These are phyloP conservation scores for Biston betularia DNA, from an alignment of 2,888 invertebrate species.

Conservation along the genomic window DNA sequence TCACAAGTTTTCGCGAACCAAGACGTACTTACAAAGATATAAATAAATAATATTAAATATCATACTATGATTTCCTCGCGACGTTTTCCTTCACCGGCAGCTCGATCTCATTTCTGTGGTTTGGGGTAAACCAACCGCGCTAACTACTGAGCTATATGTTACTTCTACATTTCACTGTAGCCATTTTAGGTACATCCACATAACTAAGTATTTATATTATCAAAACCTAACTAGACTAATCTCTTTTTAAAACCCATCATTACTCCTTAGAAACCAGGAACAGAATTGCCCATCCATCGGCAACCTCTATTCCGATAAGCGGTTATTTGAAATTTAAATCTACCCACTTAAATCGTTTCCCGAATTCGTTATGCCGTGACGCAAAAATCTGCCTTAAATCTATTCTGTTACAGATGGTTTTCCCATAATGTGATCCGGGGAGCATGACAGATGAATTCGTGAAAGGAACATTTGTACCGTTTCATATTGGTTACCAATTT, in stretches of 20 bases:
- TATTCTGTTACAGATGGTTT: slow-evolving; percentile 4
- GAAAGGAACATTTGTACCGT: slow-evolving; percentile 49
- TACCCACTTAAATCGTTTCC: slow-evolving; percentile 61
- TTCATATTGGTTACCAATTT: slow-evolving; percentile 46
- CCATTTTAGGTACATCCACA: no score
- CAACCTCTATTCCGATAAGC: slow-evolving; percentile 76
- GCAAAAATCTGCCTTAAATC: slow-evolving; percentile 7
- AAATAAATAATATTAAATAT: no score
- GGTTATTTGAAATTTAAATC: slow-evolving; percentile 83
- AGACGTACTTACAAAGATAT: no score
- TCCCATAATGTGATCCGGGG: slow-evolving; percentile 28
- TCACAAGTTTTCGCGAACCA: no score
- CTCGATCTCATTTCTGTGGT: no score
- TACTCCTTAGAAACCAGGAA: slow-evolving; percentile 21
- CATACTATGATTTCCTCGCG: no score
- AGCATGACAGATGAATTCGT: slow-evolving; percentile 55
- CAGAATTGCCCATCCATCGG: slow-evolving; percentile 62
- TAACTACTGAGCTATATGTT: no score
- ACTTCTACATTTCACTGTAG: no score
- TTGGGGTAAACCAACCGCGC: no score
- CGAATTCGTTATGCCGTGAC: slow-evolving; percentile 28
- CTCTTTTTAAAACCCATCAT: slow-evolving; percentile 26
- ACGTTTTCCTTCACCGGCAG: no score
- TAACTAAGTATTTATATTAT: no score
- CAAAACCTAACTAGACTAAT: slow-evolving; percentile 10